Evolutionary conservation across 2,113 vertebrate genomes (phyloP), one percentile per base, ranked within the genome.

Genomic region (Sinocyclocheilus maitianheensis): DNA sequence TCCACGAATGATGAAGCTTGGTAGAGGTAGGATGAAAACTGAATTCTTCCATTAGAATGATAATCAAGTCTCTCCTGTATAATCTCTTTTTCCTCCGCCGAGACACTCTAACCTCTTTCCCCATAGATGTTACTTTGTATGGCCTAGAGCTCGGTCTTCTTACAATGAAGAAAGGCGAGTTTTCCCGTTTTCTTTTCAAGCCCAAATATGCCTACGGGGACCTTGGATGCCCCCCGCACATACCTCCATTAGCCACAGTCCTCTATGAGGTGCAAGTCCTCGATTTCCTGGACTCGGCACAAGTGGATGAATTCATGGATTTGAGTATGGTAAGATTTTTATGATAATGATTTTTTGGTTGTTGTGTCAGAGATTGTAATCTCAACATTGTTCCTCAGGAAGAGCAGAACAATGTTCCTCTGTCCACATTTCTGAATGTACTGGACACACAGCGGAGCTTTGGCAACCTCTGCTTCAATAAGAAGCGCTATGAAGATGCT

Each of bases 91-190:
- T 22, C 55, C 14, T 5, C 43, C 14, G 3, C 13, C 22, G 1
- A 83, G 26, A 34, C 30, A 46, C 40, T 74, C 12, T 72, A 9
- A 37, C 46, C 65, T 76, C 1, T 16, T 22, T 30, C 43, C 55
- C 34, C 26, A 3, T 94, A 99, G 98, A 99, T 84, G 90, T 99
- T 65, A 98, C 97, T 0, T 90, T 99, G 34, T 26, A 51, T 22
- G 98, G 98, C 3, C 94, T 99, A 91, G 96, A 97, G 86, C 51
- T 98, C 2, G 97, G 95, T 8, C 87, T 99, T 76, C 88, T 96
- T 89, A 97, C 95, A 0, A 99, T 99, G 98, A 93, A 89, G 91
- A 96, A 92, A 84, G 97, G 97, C 16, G 98, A 99, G 90, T 89
- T 94, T 82, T 95, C 97, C 0, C 93, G 95, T 0, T 97, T 99